phyloP scores from a whole-genome alignment of 2,113 vertebrate species.

The Ceratotherium simum region DNA sequence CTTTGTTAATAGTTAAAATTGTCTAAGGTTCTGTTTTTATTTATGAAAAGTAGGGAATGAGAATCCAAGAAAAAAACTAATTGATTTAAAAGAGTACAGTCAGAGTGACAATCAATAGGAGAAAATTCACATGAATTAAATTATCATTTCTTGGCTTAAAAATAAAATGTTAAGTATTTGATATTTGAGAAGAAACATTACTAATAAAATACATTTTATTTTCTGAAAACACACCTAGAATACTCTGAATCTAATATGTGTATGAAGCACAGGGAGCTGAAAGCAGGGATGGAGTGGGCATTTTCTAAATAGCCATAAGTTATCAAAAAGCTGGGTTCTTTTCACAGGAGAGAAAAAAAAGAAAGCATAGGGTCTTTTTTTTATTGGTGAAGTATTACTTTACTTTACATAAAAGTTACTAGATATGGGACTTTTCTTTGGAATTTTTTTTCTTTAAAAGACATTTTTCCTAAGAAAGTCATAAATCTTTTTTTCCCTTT shows the following conservation, averaged over 20 bases:
- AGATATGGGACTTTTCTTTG: background rate
- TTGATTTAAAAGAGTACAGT: background rate
- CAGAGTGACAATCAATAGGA: background rate
- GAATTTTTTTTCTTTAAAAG: background rate
- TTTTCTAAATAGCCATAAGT: background rate
- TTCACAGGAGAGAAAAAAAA: background rate
- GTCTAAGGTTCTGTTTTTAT: background rate
- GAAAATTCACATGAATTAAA: background rate
- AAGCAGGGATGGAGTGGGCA: background rate
- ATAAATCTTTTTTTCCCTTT: background rate
- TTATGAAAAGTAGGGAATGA: background rate
- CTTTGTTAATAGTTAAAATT: background rate
- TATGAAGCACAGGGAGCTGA: background rate
- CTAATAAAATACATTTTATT: background rate
- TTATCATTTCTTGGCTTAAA: background rate
- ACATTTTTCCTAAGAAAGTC: background rate
- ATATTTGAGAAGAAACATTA: background rate
- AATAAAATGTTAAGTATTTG: background rate
- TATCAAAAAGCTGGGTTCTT: background rate
- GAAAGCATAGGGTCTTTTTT: background rate
- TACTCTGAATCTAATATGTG: background rate
- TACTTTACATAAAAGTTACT: conserved; percentile 12
- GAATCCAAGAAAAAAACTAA: background rate
- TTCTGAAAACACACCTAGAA: background rate
- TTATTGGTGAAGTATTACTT: background rate